phyloP scores from a whole-genome alignment of 1,140 invertebrate genomes.

The Thaumetopoea pityocampa region DNA sequence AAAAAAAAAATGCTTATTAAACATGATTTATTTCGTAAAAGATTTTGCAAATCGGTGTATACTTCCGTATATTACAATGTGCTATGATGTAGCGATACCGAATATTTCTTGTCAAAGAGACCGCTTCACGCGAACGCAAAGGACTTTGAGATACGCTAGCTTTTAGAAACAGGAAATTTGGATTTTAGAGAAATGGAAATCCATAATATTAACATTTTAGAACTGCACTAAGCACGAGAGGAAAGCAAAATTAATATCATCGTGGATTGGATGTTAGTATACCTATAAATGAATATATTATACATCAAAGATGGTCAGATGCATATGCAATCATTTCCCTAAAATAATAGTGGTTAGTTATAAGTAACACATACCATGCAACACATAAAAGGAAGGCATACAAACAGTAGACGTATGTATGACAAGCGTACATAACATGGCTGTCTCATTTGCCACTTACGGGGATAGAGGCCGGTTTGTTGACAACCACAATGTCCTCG shows the following conservation, averaged over 20 bases:
- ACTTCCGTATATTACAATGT: slow-evolving; percentile 17
- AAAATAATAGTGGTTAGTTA: slow-evolving; percentile 5
- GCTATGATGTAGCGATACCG: slow-evolving; percentile 30
- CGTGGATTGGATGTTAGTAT: slow-evolving; percentile 6
- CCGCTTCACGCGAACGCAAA: slow-evolving; percentile 36
- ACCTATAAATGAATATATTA: too few species aligned
- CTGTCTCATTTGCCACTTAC: slow-evolving; percentile 90
- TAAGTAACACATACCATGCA: slow-evolving; percentile 24
- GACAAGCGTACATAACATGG: slow-evolving; percentile 74
- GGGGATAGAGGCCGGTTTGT: slow-evolving; percentile 99
- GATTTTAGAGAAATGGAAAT: slow-evolving; percentile 22
- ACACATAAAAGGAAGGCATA: slow-evolving; percentile 24
- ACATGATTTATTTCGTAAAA: slow-evolving; percentile 14
- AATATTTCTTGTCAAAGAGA: slow-evolving; percentile 45
- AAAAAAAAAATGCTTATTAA: background rate
- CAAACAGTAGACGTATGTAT: slow-evolving; percentile 23
- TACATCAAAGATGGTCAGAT: slow-evolving; percentile 3
- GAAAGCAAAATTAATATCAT: slow-evolving; percentile 7
- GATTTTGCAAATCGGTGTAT: slow-evolving; percentile 17
- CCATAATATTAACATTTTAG: slow-evolving; percentile 7
- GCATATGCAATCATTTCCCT: background rate
- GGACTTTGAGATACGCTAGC: slow-evolving; percentile 28
- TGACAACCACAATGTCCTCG: slow-evolving; percentile 98
- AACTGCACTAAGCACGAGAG: slow-evolving; percentile 2
- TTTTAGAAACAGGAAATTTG: slow-evolving; percentile 27